These are phyloP conservation scores for Pristionchus pacificus DNA, from an alignment of 1,140 invertebrate species.

Conservation along the genomic window DNA sequence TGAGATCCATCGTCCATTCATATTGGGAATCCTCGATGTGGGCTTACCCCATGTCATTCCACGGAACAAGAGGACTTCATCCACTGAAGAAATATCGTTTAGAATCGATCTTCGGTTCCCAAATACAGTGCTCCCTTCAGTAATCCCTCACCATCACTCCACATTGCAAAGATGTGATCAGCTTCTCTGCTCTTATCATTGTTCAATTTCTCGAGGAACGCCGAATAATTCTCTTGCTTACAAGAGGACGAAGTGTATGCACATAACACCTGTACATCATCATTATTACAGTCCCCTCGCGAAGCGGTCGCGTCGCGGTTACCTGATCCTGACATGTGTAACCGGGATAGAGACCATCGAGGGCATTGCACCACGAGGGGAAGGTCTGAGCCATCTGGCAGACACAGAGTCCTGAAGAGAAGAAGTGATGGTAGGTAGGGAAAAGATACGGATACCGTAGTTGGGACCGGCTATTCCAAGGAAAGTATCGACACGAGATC, in stretches of 20 bases:
- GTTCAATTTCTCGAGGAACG: conserved; percentile 55
- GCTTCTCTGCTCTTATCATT: conserved; percentile 47
- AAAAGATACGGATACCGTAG: conserved; percentile 34
- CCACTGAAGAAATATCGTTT: conserved; percentile 37
- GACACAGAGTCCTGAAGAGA: conserved; percentile 41
- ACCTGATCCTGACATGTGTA: conserved; percentile 57
- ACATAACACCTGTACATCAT: conserved; percentile 47
- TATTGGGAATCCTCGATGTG: conserved; percentile 46
- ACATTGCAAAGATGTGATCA: conserved; percentile 56
- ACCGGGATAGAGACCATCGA: conserved; percentile 55
- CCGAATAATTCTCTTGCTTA: conserved; percentile 52
- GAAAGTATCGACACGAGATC: conserved; percentile 48
- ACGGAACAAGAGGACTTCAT: conserved; percentile 48
- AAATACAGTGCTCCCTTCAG: no score
- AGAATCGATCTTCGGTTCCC: no score
- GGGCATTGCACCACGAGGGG: conserved; percentile 57
- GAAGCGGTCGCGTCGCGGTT: not conserved
- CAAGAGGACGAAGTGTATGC: conserved; percentile 51
- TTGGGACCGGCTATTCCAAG: conserved; percentile 54
- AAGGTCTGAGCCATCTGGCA: conserved; percentile 56
- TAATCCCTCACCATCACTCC: conserved; percentile 50
- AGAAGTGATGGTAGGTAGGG: not conserved
- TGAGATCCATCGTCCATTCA: conserved; percentile 55
- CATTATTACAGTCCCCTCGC: not conserved
- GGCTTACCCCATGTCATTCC: conserved; percentile 56